Percentiles rank a stretch among this genome's conserved stretches.
These are phyloP conservation scores for Silvanus unidentatus DNA, from an alignment of 2,888 invertebrate genomes.

Conservation along the genomic window DNA sequence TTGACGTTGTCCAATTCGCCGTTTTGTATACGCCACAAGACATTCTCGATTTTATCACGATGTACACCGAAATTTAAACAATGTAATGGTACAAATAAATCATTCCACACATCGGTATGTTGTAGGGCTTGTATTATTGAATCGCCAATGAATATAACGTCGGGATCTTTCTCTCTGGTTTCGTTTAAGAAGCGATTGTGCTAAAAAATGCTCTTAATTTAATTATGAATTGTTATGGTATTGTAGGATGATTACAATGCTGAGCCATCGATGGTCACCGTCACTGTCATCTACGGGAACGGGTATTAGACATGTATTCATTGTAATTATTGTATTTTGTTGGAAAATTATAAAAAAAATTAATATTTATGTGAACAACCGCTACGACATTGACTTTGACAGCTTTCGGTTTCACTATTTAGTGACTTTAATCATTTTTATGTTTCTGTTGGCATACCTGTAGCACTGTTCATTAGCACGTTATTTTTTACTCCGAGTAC, in stretches of 20 bases:
- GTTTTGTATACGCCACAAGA: slow-evolving; percentile 84
- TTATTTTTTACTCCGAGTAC: no score
- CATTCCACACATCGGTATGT: slow-evolving; percentile 82
- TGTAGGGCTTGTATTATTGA: slow-evolving; percentile 77
- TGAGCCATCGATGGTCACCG: slow-evolving; percentile 83
- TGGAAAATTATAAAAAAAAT: background rate
- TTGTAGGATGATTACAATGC: no score
- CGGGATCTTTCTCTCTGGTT: slow-evolving; percentile 84
- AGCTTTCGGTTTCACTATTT: no score
- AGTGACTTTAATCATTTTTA: no score
- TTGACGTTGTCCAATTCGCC: slow-evolving; percentile 84
- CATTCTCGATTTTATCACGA: slow-evolving; percentile 81
- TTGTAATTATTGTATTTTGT: slow-evolving; percentile 29
- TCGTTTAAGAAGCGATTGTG: slow-evolving; percentile 81
- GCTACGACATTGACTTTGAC: no score
- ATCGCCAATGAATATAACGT: slow-evolving; percentile 88
- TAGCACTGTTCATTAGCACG: no score
- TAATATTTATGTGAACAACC: no score
- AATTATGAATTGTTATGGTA: background rate
- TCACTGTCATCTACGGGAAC: slow-evolving; percentile 68
- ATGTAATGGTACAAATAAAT: slow-evolving; percentile 86
- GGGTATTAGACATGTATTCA: slow-evolving; percentile 71
- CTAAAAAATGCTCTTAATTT: slow-evolving; percentile 49
- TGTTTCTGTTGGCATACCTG: no score
- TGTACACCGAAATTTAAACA: slow-evolving; percentile 88